Conservation (phyloP, 2,113 vertebrate species). For the Sebastes schlegelii region DNA sequence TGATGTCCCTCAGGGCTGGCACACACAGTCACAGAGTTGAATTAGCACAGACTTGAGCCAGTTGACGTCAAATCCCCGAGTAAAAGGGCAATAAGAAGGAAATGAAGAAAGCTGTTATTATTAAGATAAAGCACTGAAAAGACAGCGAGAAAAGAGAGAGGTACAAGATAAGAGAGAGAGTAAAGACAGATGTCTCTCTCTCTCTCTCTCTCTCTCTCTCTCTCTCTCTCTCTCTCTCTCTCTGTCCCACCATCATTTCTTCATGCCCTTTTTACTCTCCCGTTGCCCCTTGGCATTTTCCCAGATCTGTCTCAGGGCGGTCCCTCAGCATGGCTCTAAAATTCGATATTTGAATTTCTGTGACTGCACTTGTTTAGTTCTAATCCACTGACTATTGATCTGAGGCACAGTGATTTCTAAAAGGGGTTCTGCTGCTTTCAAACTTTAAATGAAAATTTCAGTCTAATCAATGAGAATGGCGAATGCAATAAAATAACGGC, state of each 20-base stretch:
- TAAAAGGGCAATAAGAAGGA: conserved; percentile 36
- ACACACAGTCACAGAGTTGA: conserved; percentile 24
- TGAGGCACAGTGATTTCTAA: conserved; percentile 78
- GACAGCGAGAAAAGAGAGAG: conserved; percentile 9
- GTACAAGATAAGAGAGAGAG: conserved; percentile 4
- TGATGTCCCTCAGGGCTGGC: conserved; percentile 41
- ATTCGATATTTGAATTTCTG: conserved; percentile 81
- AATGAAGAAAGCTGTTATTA: conserved; percentile 22
- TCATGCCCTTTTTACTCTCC: conserved; percentile 34
- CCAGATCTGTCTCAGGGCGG: conserved; percentile 57
- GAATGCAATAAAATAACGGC: conserved; percentile 72
- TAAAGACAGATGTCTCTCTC: conserved; percentile 36
- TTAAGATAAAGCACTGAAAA: conserved; percentile 24
- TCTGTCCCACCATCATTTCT: conserved; percentile 19
- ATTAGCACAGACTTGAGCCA: conserved; percentile 47
- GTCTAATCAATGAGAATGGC: conserved; percentile 73
- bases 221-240: conserved; percentile 15
- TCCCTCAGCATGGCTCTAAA: conserved; percentile 45
- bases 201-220: conserved; percentile 15
- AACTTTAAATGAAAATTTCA: conserved; percentile 81
- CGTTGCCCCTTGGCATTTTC: conserved; percentile 49
- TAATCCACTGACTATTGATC: conserved; percentile 88
- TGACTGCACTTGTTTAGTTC: conserved; percentile 85
- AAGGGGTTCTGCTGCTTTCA: conserved; percentile 76
- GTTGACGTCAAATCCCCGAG: conserved; percentile 3